Conservation (phyloP, 2,113 vertebrate genomes). For the Mionectes macconnelli region DNA sequence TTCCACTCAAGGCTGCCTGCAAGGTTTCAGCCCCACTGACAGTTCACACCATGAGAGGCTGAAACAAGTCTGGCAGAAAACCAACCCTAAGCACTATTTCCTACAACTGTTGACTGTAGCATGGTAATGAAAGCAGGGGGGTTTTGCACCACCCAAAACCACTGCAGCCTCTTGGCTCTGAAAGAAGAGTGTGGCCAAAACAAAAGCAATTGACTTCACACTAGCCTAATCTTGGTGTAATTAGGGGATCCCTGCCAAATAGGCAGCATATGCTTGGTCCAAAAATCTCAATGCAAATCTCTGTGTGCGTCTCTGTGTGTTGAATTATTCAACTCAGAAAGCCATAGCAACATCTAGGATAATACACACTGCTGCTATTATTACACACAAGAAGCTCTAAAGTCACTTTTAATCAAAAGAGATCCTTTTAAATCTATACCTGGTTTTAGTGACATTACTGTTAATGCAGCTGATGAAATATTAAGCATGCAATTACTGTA, state of each 20-base stretch:
- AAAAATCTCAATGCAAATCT: not conserved
- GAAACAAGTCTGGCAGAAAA: not conserved
- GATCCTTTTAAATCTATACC: slow-evolving; percentile 51
- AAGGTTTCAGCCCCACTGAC: not conserved
- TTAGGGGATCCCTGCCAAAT: not conserved
- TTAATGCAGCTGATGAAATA: slow-evolving; percentile 63
- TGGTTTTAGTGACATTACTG: slow-evolving; percentile 34
- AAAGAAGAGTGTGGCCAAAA: not conserved
- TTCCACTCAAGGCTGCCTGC: not conserved
- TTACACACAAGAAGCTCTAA: slow-evolving; percentile 33
- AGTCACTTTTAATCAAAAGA: slow-evolving; percentile 58
- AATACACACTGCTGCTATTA: not conserved
- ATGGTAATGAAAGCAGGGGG: not conserved
- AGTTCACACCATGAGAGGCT: rapidly evolving
- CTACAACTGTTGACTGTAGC: not conserved
- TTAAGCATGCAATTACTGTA: slow-evolving; percentile 60
- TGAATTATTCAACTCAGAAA: slow-evolving; percentile 33
- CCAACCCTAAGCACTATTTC: not conserved
- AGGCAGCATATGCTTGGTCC: not conserved
- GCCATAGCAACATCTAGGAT: not conserved
- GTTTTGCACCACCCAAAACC: not conserved
- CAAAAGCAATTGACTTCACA: not conserved
- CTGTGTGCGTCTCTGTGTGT: not conserved
- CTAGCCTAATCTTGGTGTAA: not conserved
- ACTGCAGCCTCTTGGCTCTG: not conserved